Conservation (phyloP, 2,797 vertebrate genomes). For the Pangasius sanitwongsei region DNA sequence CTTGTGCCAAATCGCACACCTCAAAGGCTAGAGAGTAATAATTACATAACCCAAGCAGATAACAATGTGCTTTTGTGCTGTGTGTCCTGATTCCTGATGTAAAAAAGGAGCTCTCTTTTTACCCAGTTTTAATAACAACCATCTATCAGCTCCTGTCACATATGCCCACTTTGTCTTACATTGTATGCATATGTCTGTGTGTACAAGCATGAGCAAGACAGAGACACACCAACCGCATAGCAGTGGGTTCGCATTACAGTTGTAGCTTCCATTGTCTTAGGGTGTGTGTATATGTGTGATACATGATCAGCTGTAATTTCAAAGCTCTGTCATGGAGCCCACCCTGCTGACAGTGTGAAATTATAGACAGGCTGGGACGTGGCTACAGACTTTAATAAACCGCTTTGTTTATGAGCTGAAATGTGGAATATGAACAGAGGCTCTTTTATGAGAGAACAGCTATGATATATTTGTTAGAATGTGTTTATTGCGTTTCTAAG, state of each 20-base stretch:
- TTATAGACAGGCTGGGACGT: conserved; percentile 67
- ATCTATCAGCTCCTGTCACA: conserved; percentile 68
- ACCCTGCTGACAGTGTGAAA: conserved; percentile 72
- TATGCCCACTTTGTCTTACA: conserved; percentile 54
- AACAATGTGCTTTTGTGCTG: conserved; percentile 67
- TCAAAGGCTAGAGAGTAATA: conserved; percentile 53
- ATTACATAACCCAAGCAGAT: conserved; percentile 62
- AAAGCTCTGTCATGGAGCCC: conserved; percentile 67
- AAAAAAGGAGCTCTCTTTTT: conserved; percentile 67
- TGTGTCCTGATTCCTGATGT: conserved; percentile 65
- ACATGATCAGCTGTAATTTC: conserved; percentile 75
- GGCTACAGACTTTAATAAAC: conserved; percentile 68
- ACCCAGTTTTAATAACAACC: conserved; percentile 75
- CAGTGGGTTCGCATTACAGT: conserved; percentile 37
- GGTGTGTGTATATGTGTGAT: conserved; percentile 72
- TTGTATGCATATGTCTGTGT: conserved; percentile 31
- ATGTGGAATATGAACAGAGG: conserved; percentile 36
- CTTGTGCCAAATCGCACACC: background rate
- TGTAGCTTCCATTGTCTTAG: conserved; percentile 53
- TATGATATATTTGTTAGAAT: conserved; percentile 30
- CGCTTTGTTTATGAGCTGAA: conserved; percentile 47
- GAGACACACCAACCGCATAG: conserved; percentile 26
- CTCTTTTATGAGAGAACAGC: conserved; percentile 20
- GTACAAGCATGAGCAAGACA: conserved; percentile 21
- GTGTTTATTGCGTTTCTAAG: conserved; percentile 43